Conservation (phyloP, 1,140 invertebrate species). For the Drosophila tropicalis region DNA sequence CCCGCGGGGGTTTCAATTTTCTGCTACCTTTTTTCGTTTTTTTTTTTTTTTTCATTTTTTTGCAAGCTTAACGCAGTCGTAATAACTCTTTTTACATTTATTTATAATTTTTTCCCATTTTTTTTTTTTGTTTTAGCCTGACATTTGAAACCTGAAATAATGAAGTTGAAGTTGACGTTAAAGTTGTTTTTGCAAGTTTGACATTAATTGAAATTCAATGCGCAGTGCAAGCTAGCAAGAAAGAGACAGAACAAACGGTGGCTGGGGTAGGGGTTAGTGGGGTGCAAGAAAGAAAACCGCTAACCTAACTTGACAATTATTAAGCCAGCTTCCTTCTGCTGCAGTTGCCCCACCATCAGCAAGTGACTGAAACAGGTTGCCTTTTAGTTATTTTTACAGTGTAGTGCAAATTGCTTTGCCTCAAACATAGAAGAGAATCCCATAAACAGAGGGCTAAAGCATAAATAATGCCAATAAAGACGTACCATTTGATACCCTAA, state of each 20-base stretch:
- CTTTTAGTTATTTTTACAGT: slow-evolving; percentile 19
- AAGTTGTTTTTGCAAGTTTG: slow-evolving; percentile 48
- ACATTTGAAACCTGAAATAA: slow-evolving; percentile 75
- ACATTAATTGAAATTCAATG: slow-evolving; percentile 78
- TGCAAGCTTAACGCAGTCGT: slow-evolving; percentile 31
- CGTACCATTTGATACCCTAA: slow-evolving; percentile 1
- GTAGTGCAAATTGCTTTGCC: slow-evolving; percentile 67
- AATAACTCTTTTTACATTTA: slow-evolving; percentile 52
- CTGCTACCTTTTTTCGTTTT: slow-evolving; percentile 30
- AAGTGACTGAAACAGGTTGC: slow-evolving; percentile 48
- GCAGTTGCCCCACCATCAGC: slow-evolving; percentile 29
- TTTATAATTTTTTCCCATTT: slow-evolving; percentile 36
- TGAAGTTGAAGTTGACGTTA: slow-evolving; percentile 23
- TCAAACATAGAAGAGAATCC: slow-evolving; percentile 36
- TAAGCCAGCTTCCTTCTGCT: slow-evolving; percentile 39
- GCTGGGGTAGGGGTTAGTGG: slow-evolving; percentile 28
- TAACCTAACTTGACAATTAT: slow-evolving; percentile 69
- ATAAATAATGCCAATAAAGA: background rate
- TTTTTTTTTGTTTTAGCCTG: slow-evolving; percentile 33
- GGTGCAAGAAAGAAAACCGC: slow-evolving; percentile 47
- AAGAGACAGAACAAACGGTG: slow-evolving; percentile 12
- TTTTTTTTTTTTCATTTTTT: slow-evolving; percentile 9
- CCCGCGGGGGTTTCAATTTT: slow-evolving; percentile 40
- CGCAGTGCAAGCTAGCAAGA: slow-evolving; percentile 26
- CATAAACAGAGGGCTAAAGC: slow-evolving; percentile 55